These are phyloP conservation scores for Taenioides sp. DNA, from an alignment of 2,797 vertebrate genomes.

Conservation along the genomic window DNA sequence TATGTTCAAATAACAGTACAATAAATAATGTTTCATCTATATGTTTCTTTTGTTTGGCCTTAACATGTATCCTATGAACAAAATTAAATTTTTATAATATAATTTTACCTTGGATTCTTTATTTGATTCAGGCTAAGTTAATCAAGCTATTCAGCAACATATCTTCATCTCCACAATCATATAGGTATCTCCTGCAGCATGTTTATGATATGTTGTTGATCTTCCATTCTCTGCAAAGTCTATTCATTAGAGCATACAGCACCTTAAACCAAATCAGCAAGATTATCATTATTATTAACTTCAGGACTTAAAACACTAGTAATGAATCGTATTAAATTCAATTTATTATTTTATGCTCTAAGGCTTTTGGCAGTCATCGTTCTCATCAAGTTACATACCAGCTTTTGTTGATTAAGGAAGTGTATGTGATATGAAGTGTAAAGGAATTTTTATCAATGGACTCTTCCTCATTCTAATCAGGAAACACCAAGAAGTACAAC, in stretches of 20 bases:
- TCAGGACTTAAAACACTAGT: no score
- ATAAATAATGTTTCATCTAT: not conserved
- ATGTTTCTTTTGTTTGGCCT: not conserved
- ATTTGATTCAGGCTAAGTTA: not conserved
- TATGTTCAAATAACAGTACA: not conserved
- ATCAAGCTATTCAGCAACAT: not conserved
- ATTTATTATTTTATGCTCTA: no score
- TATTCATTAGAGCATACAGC: no score
- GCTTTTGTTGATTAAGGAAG: not conserved
- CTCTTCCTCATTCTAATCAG: not conserved
- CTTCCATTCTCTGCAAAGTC: no score
- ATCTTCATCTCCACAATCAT: no score
- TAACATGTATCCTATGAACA: not conserved
- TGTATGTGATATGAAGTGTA: not conserved
- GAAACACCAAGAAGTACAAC: not conserved
- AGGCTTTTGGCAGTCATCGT: not conserved
- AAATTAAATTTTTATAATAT: not conserved
- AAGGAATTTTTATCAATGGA: not conserved
- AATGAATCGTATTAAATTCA: no score
- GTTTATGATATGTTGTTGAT: no score
- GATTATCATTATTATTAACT: no score
- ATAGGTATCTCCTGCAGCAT: no score
- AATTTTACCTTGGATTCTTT: not conserved
- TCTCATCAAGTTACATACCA: not conserved
- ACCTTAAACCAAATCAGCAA: no score